Evolutionary conservation across 2,113 vertebrate species (phyloP).

Genomic region (Anolis carolinensis): DNA sequence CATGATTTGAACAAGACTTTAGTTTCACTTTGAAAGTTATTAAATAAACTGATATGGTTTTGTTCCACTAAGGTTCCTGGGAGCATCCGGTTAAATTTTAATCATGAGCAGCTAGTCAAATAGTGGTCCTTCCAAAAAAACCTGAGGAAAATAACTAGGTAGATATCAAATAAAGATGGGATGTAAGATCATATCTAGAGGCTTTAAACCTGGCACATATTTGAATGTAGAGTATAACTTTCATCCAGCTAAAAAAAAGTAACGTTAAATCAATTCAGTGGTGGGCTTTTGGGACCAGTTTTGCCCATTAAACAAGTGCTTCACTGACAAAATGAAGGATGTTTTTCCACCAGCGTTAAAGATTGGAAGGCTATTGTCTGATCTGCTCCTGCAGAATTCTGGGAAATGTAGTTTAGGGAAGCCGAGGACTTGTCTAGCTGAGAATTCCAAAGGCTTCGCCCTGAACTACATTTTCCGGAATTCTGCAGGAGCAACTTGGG

Average conservation of each 20-base stretch:
- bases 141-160: slow-evolving; percentile 22
- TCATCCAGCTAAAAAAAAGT: background rate
- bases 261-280: background rate
- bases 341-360: no score
- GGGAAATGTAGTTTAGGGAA: no score
- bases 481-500: no score
- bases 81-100: slow-evolving; percentile 58
- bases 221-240: slow-evolving; percentile 27
- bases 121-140: slow-evolving; percentile 43
- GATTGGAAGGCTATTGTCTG: no score
- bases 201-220: slow-evolving; percentile 21
- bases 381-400: no score
- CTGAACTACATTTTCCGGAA: no score
- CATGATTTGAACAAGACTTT: slow-evolving; percentile 71
- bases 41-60: slow-evolving; percentile 69
- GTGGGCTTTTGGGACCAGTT: background rate
- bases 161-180: slow-evolving; percentile 37
- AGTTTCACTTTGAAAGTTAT: slow-evolving; percentile 73
- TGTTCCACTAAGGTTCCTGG: slow-evolving; percentile 57
- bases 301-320: background rate
- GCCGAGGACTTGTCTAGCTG: no score
- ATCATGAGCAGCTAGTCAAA: slow-evolving; percentile 58
- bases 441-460: no score
- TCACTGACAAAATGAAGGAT: background rate
- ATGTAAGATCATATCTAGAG: slow-evolving; percentile 2